Base-by-base conservation (phyloP, 2,113 vertebrate species). In the Poeciliopsis retropinna region DNA sequence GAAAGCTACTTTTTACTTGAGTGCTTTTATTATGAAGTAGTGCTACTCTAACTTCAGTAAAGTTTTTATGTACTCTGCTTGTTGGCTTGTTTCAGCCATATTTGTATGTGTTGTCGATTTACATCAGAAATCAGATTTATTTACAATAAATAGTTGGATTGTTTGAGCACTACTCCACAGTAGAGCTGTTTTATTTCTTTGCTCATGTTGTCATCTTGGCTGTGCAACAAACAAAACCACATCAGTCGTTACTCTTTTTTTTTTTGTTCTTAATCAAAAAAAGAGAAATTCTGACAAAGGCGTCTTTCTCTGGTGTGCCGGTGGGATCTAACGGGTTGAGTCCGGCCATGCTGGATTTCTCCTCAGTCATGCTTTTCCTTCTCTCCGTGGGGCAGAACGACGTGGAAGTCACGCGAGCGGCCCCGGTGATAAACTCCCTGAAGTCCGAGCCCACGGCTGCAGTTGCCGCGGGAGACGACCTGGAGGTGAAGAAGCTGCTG, bases 401-500 rank as follows among this genome's bases (percentile, higher is more conserved):
- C 76, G 89, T 95, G 83, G 97, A 98, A 64, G 89, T 89, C 67
- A 96, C 91, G 92, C 97, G 97, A 93, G 79, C 95, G 0, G 82
- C 92, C 67, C 93, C 95, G 1, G 73, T 95, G 90, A 90, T 92
- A 64, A 97, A 96, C 84, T 94, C 96, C n/a, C 90, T 94, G 72
- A 98, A 97, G 90, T 90, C 86, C 72, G 97, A 98, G 78, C 87
- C 94, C 0, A 27, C 85, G 1, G 61, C 19, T 19, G 85, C 87
- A 28, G 89, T 95, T 63, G 88, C 92, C 81, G 92, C 95, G 0
- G 87, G 93, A 73, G 98, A 96, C 32, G 96, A 98, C 13, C 82
- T 93, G 0, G 98, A 99, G 92, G 95, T 96, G 90, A 96, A 95
- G 92, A 99, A 97, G 74, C 87, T 97, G 12, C 79, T 96, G 95